phyloP scores from a whole-genome alignment of 2,888 invertebrate species.

The Mamestra brassicae region DNA sequence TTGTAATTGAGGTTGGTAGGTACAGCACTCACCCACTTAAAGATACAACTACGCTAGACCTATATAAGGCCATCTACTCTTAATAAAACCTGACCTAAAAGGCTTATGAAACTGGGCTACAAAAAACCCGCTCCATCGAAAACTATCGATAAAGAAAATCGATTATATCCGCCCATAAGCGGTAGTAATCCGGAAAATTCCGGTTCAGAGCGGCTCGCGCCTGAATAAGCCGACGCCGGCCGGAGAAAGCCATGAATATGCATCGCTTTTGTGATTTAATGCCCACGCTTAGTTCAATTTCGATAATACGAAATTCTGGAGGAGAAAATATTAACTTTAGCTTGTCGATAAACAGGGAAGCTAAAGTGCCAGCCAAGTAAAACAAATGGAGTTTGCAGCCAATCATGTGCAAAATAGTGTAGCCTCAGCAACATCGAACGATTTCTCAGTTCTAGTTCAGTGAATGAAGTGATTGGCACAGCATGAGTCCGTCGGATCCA shows the following conservation, averaged over 20 bases:
- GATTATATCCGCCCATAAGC: conserved; percentile 65
- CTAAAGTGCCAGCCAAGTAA: conserved; percentile 28
- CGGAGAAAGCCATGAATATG: conserved; percentile 69
- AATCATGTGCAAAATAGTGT: conserved; percentile 42
- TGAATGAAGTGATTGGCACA: conserved; percentile 30
- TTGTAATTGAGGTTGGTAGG: conserved; percentile 20
- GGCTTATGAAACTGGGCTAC: conserved; percentile 55
- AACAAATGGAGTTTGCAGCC: conserved; percentile 46
- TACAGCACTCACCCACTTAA: neutral
- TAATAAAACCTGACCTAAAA: conserved; percentile 46
- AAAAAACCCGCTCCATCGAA: conserved; percentile 57
- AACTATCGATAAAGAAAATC: conserved; percentile 68
- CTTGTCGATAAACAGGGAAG: conserved; percentile 32
- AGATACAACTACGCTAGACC: conserved; percentile 13
- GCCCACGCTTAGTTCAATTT: conserved; percentile 59
- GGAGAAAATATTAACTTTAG: conserved; percentile 44
- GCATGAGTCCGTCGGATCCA: neutral
- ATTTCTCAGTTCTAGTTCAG: conserved; percentile 46
- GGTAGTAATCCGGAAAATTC: conserved; percentile 69
- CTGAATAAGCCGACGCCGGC: conserved; percentile 55
- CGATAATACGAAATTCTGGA: conserved; percentile 54
- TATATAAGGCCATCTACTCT: conserved; percentile 32
- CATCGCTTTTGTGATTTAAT: conserved; percentile 67
- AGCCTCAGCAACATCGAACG: conserved; percentile 18
- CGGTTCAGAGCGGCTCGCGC: conserved; percentile 57